phyloP scores from a whole-genome alignment of 35 echinoderm and acorn worm genomes.

The Eucidaris tribuloides region DNA sequence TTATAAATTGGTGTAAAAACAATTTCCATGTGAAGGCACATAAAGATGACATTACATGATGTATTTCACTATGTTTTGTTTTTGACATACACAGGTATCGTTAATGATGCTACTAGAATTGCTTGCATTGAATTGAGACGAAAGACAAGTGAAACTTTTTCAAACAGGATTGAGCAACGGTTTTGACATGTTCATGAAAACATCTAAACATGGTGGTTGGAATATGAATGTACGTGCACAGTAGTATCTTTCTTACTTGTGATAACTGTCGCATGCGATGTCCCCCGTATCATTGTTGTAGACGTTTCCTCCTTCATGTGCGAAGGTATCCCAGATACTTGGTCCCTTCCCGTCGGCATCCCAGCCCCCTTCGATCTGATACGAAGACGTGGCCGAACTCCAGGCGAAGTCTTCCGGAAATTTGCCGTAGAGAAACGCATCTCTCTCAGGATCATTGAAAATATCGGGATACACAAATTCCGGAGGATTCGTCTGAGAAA shows the following conservation, averaged over 20 bases:
- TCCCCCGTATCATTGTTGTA: conserved; percentile 70
- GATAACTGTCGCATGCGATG: conserved; percentile 68
- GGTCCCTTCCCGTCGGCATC: conserved; percentile 61
- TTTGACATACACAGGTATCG: no score
- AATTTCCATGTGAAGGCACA: no score
- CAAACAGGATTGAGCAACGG: no score
- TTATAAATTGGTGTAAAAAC: no score
- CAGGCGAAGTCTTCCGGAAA: conserved; percentile 79
- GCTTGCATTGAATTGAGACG: no score
- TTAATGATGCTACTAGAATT: no score
- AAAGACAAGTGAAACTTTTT: no score
- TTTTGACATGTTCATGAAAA: no score
- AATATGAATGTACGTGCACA: no score
- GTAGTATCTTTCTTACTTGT: conserved; percentile 60
- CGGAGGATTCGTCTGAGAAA: conserved; percentile 1
- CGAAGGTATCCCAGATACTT: conserved; percentile 80
- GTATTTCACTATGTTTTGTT: no score
- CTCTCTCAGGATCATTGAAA: conserved; percentile 78
- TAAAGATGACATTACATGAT: no score
- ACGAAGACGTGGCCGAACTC: conserved; percentile 76
- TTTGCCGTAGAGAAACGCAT: conserved; percentile 51
- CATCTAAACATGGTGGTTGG: no score
- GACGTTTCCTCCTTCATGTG: conserved; percentile 52
- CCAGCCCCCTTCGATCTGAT: conserved; percentile 91
- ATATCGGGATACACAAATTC: conserved; percentile 70